Conservation (phyloP, 2,797 vertebrate genomes). For the Allobates femoralis region DNA sequence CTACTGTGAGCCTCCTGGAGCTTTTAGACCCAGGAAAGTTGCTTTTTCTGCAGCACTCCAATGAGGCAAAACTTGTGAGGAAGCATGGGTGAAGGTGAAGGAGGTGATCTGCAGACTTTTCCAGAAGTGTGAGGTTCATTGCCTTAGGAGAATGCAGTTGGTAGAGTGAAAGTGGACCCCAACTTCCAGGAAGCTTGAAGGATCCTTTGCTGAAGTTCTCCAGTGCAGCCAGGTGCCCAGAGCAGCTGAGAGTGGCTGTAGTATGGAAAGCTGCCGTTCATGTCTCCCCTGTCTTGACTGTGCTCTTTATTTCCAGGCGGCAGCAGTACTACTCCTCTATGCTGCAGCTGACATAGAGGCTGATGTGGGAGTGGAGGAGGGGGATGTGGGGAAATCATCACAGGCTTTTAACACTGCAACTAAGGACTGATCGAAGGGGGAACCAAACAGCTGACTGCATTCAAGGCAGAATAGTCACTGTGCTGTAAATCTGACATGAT, state of each 20-base stretch:
- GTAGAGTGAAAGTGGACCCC: background rate
- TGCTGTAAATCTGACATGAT: conserved; percentile 9
- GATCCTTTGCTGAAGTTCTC: conserved; percentile 20
- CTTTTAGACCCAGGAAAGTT: conserved; percentile 42
- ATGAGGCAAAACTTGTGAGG: conserved; percentile 40
- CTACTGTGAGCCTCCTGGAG: conserved; percentile 32
- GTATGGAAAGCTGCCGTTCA: conserved; percentile 48
- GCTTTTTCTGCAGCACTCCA: conserved; percentile 29
- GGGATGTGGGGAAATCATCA: conserved; percentile 45
- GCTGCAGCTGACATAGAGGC: conserved; percentile 61
- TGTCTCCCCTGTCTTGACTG: conserved; percentile 50
- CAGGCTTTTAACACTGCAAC: conserved; percentile 58
- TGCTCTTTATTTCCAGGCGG: conserved; percentile 50
- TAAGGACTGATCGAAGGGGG: conserved; percentile 49
- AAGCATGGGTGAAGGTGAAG: conserved; percentile 18
- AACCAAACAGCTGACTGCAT: conserved; percentile 40
- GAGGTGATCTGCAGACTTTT: conserved; percentile 41
- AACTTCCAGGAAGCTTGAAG: conserved; percentile 45
- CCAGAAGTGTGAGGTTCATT: conserved; percentile 17
- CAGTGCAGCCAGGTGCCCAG: conserved; percentile 6
- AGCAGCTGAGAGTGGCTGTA: conserved; percentile 19
- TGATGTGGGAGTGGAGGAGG: conserved; percentile 62
- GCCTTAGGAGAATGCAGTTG: conserved; percentile 16
- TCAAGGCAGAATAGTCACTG: conserved; percentile 16
- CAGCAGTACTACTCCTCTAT: conserved; percentile 52